Conservation (phyloP, 2,888 invertebrate species). For the Pristionchus exspectatus region DNA sequence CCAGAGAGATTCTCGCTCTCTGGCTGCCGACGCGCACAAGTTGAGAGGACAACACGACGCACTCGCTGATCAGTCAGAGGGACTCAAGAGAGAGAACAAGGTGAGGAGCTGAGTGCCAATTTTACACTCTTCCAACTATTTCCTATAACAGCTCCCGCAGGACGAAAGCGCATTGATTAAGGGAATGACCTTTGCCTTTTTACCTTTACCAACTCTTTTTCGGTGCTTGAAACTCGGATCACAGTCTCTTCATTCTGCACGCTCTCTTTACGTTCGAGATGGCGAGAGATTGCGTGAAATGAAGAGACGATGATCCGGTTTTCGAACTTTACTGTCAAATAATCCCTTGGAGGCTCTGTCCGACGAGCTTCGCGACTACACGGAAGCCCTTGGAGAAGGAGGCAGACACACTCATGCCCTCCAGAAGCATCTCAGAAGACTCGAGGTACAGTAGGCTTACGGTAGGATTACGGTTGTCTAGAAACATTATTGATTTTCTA, state of each 20-base stretch:
- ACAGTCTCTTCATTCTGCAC: too few relatives aligned
- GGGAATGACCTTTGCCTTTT: too few relatives aligned
- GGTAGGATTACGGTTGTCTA: background rate
- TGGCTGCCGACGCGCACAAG: constrained; percentile 93
- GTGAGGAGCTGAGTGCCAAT: too few relatives aligned
- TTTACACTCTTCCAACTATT: too few relatives aligned
- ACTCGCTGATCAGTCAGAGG: constrained; percentile 86
- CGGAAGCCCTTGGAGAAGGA: constrained; percentile 86
- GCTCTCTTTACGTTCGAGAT: too few relatives aligned
- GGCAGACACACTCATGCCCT: constrained; percentile 99
- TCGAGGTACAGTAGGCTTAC: constrained; percentile 85
- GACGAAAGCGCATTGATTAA: too few relatives aligned
- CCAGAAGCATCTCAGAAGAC: constrained; percentile 97
- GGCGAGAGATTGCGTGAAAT: too few relatives aligned
- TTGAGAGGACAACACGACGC: constrained; percentile 76
- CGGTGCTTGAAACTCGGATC: too few relatives aligned
- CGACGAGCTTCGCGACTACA: constrained; percentile 97
- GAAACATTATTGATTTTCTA: background rate
- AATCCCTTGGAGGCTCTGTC: constrained; percentile 84
- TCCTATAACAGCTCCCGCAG: too few relatives aligned
- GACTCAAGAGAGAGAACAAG: constrained; percentile 99
- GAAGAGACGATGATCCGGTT: too few relatives aligned
- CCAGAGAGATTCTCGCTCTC: constrained; percentile 99
- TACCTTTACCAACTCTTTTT: too few relatives aligned
- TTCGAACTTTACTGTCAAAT: too few relatives aligned